phyloP scores from a whole-genome alignment of 2,888 invertebrate species.

The Embidobia sp. region DNA sequence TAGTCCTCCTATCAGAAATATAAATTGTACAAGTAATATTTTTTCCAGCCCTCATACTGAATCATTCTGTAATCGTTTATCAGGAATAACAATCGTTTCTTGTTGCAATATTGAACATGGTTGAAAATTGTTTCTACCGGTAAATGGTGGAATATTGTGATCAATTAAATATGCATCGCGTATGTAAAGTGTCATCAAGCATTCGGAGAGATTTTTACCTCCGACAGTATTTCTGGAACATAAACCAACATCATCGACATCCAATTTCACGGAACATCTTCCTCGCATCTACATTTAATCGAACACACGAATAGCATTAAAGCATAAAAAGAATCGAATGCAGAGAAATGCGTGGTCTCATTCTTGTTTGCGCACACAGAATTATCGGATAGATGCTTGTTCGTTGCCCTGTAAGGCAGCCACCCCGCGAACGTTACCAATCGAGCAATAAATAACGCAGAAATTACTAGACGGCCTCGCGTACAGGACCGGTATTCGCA shows the following conservation, averaged over 20 bases:
- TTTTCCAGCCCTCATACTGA: too few relatives aligned
- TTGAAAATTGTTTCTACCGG: background rate
- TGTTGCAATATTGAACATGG: too few relatives aligned
- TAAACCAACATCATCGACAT: constrained; percentile 42
- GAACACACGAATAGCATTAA: constrained; percentile 50
- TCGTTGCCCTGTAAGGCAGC: constrained; percentile 66
- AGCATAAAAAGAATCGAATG: constrained; percentile 36
- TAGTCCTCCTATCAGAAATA: too few relatives aligned
- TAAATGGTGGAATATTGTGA: background rate
- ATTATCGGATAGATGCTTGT: constrained; percentile 55
- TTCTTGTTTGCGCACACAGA: constrained; percentile 58
- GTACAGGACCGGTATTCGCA: constrained; percentile 54
- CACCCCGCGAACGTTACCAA: constrained; percentile 68
- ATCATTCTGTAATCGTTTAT: too few relatives aligned
- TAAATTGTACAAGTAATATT: too few relatives aligned
- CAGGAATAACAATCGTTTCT: too few relatives aligned
- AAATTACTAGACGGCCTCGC: constrained; percentile 71
- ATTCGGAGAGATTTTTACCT: background rate
- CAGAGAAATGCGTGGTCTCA: constrained; percentile 51
- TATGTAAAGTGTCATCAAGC: constrained; percentile 26
- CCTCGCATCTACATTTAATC: constrained; percentile 55
- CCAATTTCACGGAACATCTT: constrained; percentile 57
- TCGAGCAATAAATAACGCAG: constrained; percentile 71
- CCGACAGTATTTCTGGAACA: constrained; percentile 15
- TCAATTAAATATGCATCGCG: constrained; percentile 5